These are phyloP conservation scores for Corythoichthys intestinalis DNA, from an alignment of 2,113 vertebrate genomes.

Conservation along the genomic window DNA sequence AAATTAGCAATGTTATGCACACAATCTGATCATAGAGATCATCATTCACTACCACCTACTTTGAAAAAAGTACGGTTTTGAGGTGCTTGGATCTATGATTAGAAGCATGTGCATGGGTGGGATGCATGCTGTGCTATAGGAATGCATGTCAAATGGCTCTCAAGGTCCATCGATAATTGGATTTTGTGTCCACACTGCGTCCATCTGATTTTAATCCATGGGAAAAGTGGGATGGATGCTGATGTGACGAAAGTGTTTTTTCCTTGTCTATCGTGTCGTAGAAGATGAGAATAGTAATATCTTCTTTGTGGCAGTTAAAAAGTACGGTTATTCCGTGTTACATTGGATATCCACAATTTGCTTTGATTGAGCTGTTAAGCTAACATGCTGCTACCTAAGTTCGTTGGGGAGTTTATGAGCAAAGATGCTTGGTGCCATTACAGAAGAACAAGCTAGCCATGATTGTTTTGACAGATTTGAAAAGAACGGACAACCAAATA, in stretches of 20 bases:
- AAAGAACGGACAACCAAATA: too few relatives aligned
- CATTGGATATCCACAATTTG: background rate
- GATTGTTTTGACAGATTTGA: too few relatives aligned
- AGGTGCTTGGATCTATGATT: background rate
- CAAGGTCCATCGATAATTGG: slow-evolving; percentile 31
- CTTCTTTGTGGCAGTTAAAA: background rate
- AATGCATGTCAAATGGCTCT: slow-evolving; percentile 26
- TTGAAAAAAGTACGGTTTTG: background rate
- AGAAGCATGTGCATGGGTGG: background rate
- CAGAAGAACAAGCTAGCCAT: too few relatives aligned
- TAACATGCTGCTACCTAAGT: too few relatives aligned
- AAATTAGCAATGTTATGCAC: too few relatives aligned
- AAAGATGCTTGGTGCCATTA: too few relatives aligned
- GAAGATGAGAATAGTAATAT: background rate
- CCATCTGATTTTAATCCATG: slow-evolving; percentile 19
- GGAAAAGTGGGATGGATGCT: slow-evolving; percentile 6
- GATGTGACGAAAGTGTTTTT: slow-evolving; percentile 6
- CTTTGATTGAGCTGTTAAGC: too few relatives aligned
- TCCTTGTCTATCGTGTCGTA: background rate
- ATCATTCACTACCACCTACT: too few relatives aligned
- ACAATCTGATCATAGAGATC: background rate
- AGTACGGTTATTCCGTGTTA: background rate
- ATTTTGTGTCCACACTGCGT: slow-evolving; percentile 13
- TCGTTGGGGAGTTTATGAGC: too few relatives aligned
- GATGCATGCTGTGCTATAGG: background rate